These are phyloP conservation scores for Erythrocercus mccallii DNA, from an alignment of 2,113 vertebrate genomes.

Conservation along the genomic window DNA sequence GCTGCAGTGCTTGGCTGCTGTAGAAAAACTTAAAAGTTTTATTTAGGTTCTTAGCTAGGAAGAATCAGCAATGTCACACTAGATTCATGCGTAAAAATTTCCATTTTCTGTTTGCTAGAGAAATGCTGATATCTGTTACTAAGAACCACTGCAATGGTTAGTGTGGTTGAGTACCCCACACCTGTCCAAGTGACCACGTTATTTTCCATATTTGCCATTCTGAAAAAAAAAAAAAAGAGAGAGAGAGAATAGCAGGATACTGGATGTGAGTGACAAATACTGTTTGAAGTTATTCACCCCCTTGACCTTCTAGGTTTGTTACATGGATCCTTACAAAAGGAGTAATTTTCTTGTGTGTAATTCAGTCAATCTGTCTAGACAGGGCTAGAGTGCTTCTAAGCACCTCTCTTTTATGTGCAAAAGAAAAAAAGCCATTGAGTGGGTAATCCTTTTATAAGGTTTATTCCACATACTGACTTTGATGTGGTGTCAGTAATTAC, in stretches of 20 bases:
- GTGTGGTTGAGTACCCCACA: not conserved
- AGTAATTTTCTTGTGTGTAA: conserved; percentile 20
- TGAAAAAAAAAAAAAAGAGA: not conserved
- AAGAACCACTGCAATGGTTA: not conserved
- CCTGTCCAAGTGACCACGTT: not conserved
- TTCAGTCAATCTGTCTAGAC: conserved; percentile 21
- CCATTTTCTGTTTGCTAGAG: not conserved
- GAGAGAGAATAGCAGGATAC: not conserved
- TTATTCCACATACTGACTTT: conserved; percentile 6
- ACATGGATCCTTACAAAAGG: not conserved
- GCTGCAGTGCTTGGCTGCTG: not conserved
- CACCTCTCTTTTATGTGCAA: not conserved
- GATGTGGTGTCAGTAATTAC: not conserved
- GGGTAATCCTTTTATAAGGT: not conserved
- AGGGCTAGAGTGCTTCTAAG: not conserved
- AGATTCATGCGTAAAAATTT: not conserved
- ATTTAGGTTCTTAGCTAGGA: not conserved
- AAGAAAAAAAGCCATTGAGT: not conserved
- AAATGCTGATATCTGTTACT: not conserved
- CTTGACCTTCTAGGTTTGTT: not conserved
- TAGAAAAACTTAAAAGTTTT: not conserved
- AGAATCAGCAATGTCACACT: not conserved
- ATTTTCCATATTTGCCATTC: not conserved
- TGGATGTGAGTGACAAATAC: not conserved
- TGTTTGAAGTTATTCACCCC: not conserved